Percentiles rank a stretch among this genome's conserved stretches.
Evolutionary conservation across 2,888 invertebrate species (phyloP).

Genomic region (Cryptops parisi): DNA sequence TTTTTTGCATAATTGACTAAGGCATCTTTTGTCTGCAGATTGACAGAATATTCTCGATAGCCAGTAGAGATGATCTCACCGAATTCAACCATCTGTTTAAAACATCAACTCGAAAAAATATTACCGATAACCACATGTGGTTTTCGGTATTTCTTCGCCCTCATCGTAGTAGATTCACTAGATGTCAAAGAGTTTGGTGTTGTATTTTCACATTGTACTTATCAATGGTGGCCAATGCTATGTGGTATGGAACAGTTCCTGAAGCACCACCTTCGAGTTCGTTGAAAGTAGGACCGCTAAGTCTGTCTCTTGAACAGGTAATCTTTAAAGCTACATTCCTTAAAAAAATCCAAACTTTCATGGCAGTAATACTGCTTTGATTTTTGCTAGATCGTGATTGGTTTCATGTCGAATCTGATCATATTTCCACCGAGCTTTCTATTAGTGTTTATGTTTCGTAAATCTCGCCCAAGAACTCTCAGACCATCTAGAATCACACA

Average conservation of each 20-base stretch:
- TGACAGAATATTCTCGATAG: slow-evolving; percentile 37
- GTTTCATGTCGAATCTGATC: slow-evolving; percentile 33
- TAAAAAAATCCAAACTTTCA: background rate
- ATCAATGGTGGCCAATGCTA: slow-evolving; percentile 39
- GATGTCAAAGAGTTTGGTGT: slow-evolving; percentile 36
- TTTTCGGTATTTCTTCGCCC: slow-evolving; percentile 38
- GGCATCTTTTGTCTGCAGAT: slow-evolving; percentile 29
- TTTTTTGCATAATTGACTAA: background rate
- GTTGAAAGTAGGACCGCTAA: slow-evolving; percentile 35
- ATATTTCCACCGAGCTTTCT: slow-evolving; percentile 35
- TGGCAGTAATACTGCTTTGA: background rate
- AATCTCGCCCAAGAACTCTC: slow-evolving; percentile 21
- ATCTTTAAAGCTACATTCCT: background rate
- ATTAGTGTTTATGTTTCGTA: slow-evolving; percentile 34
- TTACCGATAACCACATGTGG: slow-evolving; percentile 39
- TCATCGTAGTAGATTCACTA: slow-evolving; percentile 35
- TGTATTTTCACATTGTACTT: slow-evolving; percentile 36
- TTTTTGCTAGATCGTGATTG: slow-evolving; percentile 31
- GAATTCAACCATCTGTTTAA: slow-evolving; percentile 35
- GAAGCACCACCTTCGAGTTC: slow-evolving; percentile 24
- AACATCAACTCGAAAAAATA: slow-evolving; percentile 30
- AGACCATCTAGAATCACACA: slow-evolving; percentile 21
- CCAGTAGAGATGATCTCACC: slow-evolving; percentile 33
- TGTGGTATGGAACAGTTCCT: slow-evolving; percentile 34
- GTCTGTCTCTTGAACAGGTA: slow-evolving; percentile 34